phyloP scores from a whole-genome alignment of 1,140 invertebrate genomes.

The Microplitis demolitor region DNA sequence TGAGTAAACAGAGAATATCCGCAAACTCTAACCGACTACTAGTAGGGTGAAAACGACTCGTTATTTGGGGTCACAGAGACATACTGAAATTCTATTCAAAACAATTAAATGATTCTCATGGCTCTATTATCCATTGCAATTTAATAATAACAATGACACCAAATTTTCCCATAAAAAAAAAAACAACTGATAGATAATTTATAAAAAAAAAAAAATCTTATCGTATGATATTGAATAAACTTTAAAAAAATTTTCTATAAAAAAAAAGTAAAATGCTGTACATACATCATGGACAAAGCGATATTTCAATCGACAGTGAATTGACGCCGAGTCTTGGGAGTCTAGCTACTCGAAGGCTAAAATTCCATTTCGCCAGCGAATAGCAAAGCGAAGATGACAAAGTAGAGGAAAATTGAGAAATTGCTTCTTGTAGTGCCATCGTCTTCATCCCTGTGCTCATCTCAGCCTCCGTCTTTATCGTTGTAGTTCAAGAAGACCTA shows the following conservation, averaged over 20 bases:
- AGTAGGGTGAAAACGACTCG: constrained; percentile 26
- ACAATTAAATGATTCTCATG: constrained; percentile 44
- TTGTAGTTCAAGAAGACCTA: constrained; percentile 17
- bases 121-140: constrained; percentile 29
- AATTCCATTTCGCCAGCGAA: constrained; percentile 59
- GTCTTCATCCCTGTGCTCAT: too few relatives aligned
- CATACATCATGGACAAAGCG: constrained; percentile 5
- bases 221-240: background rate
- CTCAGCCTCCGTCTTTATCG: constrained; percentile 29
- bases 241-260: background rate
- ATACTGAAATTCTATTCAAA: constrained; percentile 23
- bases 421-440: constrained; percentile 46
- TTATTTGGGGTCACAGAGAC: constrained; percentile 20
- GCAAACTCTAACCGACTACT: background rate
- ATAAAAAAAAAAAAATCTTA: background rate
- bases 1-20: constrained; percentile 16
- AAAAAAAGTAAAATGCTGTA: background rate
- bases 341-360: constrained; percentile 41
- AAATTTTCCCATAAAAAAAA: background rate
- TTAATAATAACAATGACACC: background rate
- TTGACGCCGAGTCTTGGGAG: constrained; percentile 21
- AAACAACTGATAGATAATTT: background rate
- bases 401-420: constrained; percentile 62
- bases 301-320: constrained; percentile 14
- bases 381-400: constrained; percentile 61